Evolutionary conservation across 2,113 vertebrate genomes (phyloP), one percentile per base, ranked within the genome.

Genomic region (Crypturellus undulatus): DNA sequence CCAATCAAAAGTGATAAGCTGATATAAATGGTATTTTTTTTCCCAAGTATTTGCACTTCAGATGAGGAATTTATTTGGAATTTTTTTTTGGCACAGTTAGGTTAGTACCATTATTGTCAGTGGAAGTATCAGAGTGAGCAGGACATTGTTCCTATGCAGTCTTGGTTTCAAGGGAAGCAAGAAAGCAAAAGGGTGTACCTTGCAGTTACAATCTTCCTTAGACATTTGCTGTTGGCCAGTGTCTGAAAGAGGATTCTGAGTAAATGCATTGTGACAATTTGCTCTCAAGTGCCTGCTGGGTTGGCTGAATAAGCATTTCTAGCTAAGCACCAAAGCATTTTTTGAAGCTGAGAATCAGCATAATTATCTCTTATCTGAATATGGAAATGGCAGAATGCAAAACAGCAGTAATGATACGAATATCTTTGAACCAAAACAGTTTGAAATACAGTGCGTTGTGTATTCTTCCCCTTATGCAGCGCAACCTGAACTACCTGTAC

Each of bases 221-320:
- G 24, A 42, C 9, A 25, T 51, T 63, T 76, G 26, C 16, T 52
- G 5, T 68, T 49, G 8, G 14, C 5, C 30, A 5, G 1, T 51
- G 18, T 69, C 28, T 60, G 22, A 72, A 91, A 43, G 6, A 9
- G 17, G 26, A 60, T 54, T n/a, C 16, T 52, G n/a, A 8, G 19
- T 45, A n/a, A 59, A 3, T 32, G 1, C 8, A 26, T 6, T 0
- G 0, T 40, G 14, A 6, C 13, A n/a, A 25, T 67, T 9, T 30
- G 65, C 24, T 78, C 15, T 54, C 21, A 51, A 5, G 18, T 52
- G 10, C 13, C 25, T 3, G 3, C 36, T 63, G 68, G 47, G 16
- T 42, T 82, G 67, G 15, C 25, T 24, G 14, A 24, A 26, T 25
- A 38, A 24, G 4, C 1, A 68, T 76, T 86, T 54, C 13, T 52